Evolutionary conservation across 2,797 vertebrate genomes (phyloP).

Genomic region (Astyanax mexicanus): DNA sequence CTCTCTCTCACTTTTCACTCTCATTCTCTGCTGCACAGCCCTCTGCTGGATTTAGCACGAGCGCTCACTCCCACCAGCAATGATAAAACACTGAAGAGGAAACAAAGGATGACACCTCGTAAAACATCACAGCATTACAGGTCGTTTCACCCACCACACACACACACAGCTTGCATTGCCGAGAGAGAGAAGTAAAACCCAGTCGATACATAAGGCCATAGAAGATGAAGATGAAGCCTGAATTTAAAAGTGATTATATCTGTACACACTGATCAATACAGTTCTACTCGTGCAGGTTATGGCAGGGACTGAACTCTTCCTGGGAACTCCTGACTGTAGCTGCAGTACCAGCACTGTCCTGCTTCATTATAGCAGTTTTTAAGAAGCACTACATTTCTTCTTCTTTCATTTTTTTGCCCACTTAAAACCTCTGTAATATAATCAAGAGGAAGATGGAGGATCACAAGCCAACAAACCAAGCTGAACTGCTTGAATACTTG

Average conservation of each 20-base stretch:
- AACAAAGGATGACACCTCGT: constrained; percentile 54
- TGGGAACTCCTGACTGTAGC: too few relatives aligned
- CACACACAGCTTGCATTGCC: constrained; percentile 67
- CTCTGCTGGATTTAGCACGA: constrained; percentile 36
- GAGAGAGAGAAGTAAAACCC: constrained; percentile 76
- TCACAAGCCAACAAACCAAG: too few relatives aligned
- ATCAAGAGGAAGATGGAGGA: too few relatives aligned
- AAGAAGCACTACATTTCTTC: too few relatives aligned
- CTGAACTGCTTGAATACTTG: too few relatives aligned
- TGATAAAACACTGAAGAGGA: constrained; percentile 60
- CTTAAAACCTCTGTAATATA: too few relatives aligned
- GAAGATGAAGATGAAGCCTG: constrained; percentile 88
- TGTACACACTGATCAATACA: constrained; percentile 88
- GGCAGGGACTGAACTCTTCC: constrained; percentile 49
- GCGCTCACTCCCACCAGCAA: constrained; percentile 14
- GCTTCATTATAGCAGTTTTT: too few relatives aligned
- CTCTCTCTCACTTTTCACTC: constrained; percentile 4
- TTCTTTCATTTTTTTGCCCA: too few relatives aligned
- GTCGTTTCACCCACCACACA: constrained; percentile 56
- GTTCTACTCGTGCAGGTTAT: constrained; percentile 75
- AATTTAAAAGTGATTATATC: constrained; percentile 89
- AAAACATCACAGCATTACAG: constrained; percentile 50
- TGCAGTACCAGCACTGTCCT: too few relatives aligned
- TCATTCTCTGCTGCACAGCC: constrained; percentile 5
- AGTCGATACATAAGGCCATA: constrained; percentile 84